Base-by-base conservation (phyloP, 2,888 invertebrate species). In the Philhelius pedissequus region DNA sequence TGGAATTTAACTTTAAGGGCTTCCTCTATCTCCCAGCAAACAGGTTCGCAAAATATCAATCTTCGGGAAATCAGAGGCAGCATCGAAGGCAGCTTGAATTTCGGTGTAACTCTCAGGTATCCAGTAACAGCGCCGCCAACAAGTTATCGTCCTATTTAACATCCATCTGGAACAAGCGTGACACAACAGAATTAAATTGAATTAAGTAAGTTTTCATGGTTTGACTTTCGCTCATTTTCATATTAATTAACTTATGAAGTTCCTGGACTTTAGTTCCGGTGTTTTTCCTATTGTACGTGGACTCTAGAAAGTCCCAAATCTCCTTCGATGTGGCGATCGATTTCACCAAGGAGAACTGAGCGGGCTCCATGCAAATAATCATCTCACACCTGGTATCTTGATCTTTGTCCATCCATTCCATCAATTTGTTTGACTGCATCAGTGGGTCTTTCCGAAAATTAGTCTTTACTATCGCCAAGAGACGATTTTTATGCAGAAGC, bases 171-270 rank as follows among this genome's bases (percentile, higher is more conserved):
- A n/a, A n/a, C 8, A 66, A 27, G n/a, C 64, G 54, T 18, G 45
- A 15, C n/a, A 68, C 75, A 43, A 66, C 13, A 25, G 54, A 30
- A 40, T 54, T 66, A 30, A 64, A 74, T 50, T 74, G 38, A 8
- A 43, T 40, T 11, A 68, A 27, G 25, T n/a, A n/a, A n/a, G n/a
- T n/a, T n/a, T n/a, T n/a, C n/a, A n/a, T n/a, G n/a, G n/a, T n/a
- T 56, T 56, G 20, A 40, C 18, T 15, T 25, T 13, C 25, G 8
- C 13, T 22, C 68, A 68, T 76, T 58, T 58, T 43, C 1, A 76
- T 43, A 20, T 76, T 68, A 20, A 76, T 27, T 27, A 68, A 68
- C 22, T 68, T 68, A 43, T 58, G 56, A 45, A 68, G 68, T 68
- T 76, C 45, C 38, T 76, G 30, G n/a, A 48, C 35, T 38, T 68